Conservation (phyloP, 2,113 vertebrate species). For the Paedocypris sp. region DNA sequence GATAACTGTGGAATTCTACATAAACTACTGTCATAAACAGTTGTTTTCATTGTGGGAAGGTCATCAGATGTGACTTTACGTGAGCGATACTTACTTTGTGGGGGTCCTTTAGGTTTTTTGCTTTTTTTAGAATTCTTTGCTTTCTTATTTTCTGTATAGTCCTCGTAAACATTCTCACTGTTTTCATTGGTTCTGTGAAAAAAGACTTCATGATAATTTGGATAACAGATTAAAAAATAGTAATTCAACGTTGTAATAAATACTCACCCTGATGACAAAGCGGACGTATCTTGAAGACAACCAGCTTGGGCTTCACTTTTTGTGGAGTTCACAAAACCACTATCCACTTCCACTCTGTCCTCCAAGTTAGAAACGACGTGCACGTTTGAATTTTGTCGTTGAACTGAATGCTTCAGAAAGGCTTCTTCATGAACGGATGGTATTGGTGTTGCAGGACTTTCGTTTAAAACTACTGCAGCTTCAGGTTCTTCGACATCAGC, state of each 20-base stretch:
- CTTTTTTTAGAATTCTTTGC: conserved; percentile 43
- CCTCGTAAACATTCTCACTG: conserved; percentile 26
- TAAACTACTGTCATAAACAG: neutral
- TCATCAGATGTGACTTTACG: neutral
- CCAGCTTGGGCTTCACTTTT: neutral
- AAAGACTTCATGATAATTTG: neutral
- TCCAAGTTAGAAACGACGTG: neutral
- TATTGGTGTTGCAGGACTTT: neutral
- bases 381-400: neutral
- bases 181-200: neutral
- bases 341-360: neutral
- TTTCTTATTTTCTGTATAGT: conserved; percentile 40
- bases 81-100: conserved; percentile 61
- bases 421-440: neutral
- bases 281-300: neutral
- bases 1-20: neutral
- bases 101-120: conserved; percentile 46
- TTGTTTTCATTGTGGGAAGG: neutral
- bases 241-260: too few relatives aligned
- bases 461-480: conserved; percentile 9
- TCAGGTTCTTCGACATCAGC: conserved; percentile 4
- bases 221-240: too few relatives aligned
- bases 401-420: neutral
- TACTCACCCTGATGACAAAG: conserved; percentile 40
- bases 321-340: neutral